These are phyloP conservation scores for Erebia aethiops DNA, from an alignment of 2,888 invertebrate genomes.

Conservation along the genomic window DNA sequence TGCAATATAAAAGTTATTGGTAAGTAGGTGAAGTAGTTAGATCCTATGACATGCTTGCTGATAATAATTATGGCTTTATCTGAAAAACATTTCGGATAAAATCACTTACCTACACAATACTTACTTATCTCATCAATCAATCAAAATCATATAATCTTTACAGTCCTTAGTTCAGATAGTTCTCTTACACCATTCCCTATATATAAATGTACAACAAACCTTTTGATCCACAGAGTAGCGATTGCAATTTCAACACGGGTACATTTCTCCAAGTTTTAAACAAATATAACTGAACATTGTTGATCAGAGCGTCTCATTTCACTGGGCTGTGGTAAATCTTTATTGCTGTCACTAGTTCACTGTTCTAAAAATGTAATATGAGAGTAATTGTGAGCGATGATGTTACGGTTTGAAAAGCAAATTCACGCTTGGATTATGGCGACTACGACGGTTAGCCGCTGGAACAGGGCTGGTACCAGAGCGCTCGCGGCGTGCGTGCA, in stretches of 20 bases:
- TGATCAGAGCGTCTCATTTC: conserved; percentile 64
- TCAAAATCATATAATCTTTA: conserved; percentile 2
- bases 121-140: conserved; percentile 15
- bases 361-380: conserved; percentile 51
- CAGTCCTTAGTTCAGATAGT: neutral
- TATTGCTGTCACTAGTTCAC: conserved; percentile 53
- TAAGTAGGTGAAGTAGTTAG: neutral
- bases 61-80: neutral
- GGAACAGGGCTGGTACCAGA: conserved; percentile 37
- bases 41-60: neutral
- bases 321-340: conserved; percentile 52
- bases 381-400: conserved; percentile 42
- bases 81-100: conserved; percentile 7
- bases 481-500: conserved; percentile 59
- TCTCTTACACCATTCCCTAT: conserved; percentile 10
- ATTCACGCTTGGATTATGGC: conserved; percentile 66
- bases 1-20: neutral
- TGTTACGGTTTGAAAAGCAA: conserved; percentile 55
- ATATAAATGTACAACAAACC: conserved; percentile 40
- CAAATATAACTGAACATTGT: conserved; percentile 66
- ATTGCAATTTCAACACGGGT: conserved; percentile 43
- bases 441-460: conserved; percentile 52
- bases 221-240: conserved; percentile 39
- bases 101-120: neutral
- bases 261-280: conserved; percentile 53